Percentiles rank a stretch among this genome's conserved stretches.
phyloP scores from a whole-genome alignment of 2,797 vertebrate genomes.

The Chloroceryle amazona region DNA sequence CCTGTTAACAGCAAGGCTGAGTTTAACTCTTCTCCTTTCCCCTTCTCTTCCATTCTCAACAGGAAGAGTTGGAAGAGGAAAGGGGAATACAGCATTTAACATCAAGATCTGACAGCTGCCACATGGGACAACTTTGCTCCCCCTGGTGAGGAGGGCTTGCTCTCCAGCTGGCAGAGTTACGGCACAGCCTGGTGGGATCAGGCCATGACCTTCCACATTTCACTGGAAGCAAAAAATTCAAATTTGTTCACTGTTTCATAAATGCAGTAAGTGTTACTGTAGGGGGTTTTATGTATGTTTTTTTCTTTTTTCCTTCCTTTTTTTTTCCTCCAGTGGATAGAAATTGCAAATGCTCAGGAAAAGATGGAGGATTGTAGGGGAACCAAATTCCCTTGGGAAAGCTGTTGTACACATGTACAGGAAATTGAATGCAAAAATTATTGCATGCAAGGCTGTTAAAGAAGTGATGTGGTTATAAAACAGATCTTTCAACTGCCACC shows the following conservation, averaged over 20 bases:
- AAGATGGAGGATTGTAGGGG: not conserved
- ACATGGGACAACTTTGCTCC: not conserved
- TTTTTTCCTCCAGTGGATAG: not conserved
- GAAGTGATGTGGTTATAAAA: constrained; percentile 75
- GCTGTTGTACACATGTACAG: constrained; percentile 74
- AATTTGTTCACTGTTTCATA: constrained; percentile 16
- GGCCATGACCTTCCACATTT: not conserved
- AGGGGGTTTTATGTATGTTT: not conserved
- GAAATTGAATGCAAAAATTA: constrained; percentile 80
- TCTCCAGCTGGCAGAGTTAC: not conserved
- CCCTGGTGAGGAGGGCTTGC: not conserved
- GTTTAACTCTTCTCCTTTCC: not conserved
- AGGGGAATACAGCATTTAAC: not conserved
- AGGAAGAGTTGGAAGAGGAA: not conserved
- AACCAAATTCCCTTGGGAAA: constrained; percentile 50
- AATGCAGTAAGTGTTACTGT: constrained; percentile 5
- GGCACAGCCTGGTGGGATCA: not conserved
- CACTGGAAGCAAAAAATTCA: not conserved
- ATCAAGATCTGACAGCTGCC: not conserved
- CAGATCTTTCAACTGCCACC: constrained; percentile 75
- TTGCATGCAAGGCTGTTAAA: constrained; percentile 57
- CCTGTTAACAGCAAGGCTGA: not conserved
- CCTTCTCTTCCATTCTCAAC: not conserved
- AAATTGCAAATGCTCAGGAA: constrained; percentile 10
- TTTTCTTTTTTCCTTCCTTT: not conserved